Evolutionary conservation across 2,888 invertebrate genomes (phyloP), one percentile per base, ranked within the genome.

Genomic region (Heliconius sara): DNA sequence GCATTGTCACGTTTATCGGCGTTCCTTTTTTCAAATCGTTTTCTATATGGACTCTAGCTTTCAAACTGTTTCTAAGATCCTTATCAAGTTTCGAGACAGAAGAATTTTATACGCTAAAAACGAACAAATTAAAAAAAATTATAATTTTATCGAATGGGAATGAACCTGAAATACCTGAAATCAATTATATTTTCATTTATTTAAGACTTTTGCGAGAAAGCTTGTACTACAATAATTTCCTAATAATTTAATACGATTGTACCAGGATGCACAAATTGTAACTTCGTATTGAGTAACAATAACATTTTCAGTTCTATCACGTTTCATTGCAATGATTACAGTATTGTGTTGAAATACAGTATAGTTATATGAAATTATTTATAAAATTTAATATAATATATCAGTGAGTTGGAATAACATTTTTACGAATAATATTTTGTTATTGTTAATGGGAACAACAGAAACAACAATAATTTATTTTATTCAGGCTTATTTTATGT

Each of bases 1-100:
- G 78, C 66, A 78, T 67, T 74, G 60, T 74, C 74, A 78, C 74
- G 52, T 78, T 78, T 74, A 78, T 74, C 78, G 74, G 73, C 67
- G 74, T 78, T 78, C 47, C 30, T 78, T 74, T 57, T 74, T 67
- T 67, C 73, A 74, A 67, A 74, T 27, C 27, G 30, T 39, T 16
- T 60, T 74, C 67, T 78, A 39, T 27, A 22, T 30, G 39, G 25
- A 67, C 43, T 52, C 19, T n/a, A 78, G 52, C 57, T 39, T 72
- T 78, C 39, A 74, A 73, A 57, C 78, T 39, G 72, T 66, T 73
- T 73, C 65, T 78, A 39, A 72, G 30, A 72, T 65, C 13, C 19
- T 72, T 65, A 66, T 39, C 6, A 60, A 74, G 13, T 34, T 34
- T 57, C 16, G 34, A 57, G n/a, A 73, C 34, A 60, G n/a, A 57